Evolutionary conservation across 2,888 invertebrate species (phyloP).

Genomic region (Mactromeris polynyma): DNA sequence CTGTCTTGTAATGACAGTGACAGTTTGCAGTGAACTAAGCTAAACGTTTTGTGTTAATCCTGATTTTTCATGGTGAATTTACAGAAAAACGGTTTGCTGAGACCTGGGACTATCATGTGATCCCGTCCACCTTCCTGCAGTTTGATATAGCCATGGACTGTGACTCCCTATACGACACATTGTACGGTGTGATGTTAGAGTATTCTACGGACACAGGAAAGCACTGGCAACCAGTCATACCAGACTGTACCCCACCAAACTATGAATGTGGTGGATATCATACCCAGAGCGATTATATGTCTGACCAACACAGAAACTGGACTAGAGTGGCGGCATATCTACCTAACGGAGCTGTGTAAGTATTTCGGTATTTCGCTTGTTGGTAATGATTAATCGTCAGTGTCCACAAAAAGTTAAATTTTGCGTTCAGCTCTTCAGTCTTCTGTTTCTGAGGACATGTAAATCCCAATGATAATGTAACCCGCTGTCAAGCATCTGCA

Average conservation of each 20-base stretch:
- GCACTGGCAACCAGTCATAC: constrained; percentile 86
- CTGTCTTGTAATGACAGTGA: no score
- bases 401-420: no score
- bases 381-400: no score
- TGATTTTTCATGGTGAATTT: neutral
- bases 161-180: constrained; percentile 81
- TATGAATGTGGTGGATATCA: constrained; percentile 87
- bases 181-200: constrained; percentile 85
- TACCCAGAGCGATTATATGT: constrained; percentile 82
- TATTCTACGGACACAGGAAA: constrained; percentile 87
- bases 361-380: neutral
- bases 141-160: constrained; percentile 87
- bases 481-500: no score
- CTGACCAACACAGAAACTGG: constrained; percentile 86
- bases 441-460: no score
- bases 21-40: neutral
- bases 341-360: constrained; percentile 81
- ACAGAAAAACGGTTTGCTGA: constrained; percentile 85
- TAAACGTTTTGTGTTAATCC: neutral
- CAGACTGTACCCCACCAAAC: constrained; percentile 86
- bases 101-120: constrained; percentile 87
- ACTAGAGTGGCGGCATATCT: constrained; percentile 86
- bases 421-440: no score
- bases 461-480: no score
- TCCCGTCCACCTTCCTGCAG: constrained; percentile 87